phyloP scores from a whole-genome alignment of 2,113 vertebrate species.

The Melanerpes formicivorus region DNA sequence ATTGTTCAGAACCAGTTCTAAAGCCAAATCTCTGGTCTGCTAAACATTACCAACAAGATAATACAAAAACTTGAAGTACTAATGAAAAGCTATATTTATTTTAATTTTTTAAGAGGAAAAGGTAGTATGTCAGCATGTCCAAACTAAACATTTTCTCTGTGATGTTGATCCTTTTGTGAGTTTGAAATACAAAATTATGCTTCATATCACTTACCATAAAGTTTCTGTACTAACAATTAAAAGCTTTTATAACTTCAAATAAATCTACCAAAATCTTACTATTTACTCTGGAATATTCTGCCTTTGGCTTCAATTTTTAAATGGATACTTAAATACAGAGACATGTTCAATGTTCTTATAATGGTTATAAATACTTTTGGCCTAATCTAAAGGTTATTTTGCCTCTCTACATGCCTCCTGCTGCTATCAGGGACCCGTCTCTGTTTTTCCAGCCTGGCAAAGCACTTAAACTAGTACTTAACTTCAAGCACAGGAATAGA shows the following conservation, averaged over 20 bases:
- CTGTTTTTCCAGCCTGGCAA: not conserved
- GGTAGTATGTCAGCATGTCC: not conserved
- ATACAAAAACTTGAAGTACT: not conserved
- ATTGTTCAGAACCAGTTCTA: not conserved
- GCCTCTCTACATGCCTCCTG: not conserved
- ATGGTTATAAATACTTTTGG: not conserved
- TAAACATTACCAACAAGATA: not conserved
- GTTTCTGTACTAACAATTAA: not conserved
- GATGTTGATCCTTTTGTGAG: not conserved
- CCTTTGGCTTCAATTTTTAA: not conserved
- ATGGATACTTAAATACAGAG: not conserved
- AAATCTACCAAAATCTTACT: not conserved
- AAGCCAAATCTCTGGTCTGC: not conserved
- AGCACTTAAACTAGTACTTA: not conserved
- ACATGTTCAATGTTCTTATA: not conserved
- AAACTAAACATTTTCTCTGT: not conserved
- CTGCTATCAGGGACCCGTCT: not conserved
- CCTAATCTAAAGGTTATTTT: not conserved
- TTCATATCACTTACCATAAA: not conserved
- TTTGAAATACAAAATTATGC: not conserved
- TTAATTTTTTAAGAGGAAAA: not conserved
- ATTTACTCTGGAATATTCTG: not conserved
- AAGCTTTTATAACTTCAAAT: not conserved
- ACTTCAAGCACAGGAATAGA: not conserved
- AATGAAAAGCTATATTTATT: not conserved